Conservation (phyloP, 2,797 vertebrate genomes). For the Poeciliopsis gracilis region DNA sequence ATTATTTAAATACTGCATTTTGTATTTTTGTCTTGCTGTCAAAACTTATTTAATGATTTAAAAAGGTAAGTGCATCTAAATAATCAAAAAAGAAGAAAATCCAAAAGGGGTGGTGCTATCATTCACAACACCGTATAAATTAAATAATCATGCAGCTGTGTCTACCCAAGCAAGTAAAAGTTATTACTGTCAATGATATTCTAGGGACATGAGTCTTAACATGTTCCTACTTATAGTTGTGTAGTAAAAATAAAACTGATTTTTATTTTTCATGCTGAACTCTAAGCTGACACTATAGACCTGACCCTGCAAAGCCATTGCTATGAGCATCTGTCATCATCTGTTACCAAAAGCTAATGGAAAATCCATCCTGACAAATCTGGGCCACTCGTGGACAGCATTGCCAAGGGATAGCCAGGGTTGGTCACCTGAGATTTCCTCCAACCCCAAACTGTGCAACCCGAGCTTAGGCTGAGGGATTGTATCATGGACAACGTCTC, state of each 20-base stretch:
- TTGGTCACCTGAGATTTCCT: slow-evolving; percentile 85
- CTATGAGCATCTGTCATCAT: slow-evolving; percentile 55
- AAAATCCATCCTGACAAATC: slow-evolving; percentile 85
- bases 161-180: neutral
- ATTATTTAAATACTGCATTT: neutral
- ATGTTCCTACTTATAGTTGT: neutral
- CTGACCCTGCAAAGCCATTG: slow-evolving; percentile 17
- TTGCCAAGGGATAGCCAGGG: slow-evolving; percentile 77
- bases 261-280: neutral
- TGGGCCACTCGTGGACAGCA: slow-evolving; percentile 78
- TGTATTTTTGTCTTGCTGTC: neutral
- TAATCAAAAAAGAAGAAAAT: neutral
- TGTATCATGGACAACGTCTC: slow-evolving; percentile 81
- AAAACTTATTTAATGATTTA: neutral
- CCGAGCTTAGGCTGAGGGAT: slow-evolving; percentile 78
- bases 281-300: neutral
- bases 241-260: no score
- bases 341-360: slow-evolving; percentile 75
- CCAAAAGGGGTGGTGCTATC: neutral
- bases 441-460: slow-evolving; percentile 80
- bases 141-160: neutral
- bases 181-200: neutral
- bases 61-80: neutral
- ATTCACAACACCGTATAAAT: neutral
- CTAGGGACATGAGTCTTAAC: neutral